Evolutionary conservation across 2,113 vertebrate genomes (phyloP).

Genomic region (Hypanus sabinus): DNA sequence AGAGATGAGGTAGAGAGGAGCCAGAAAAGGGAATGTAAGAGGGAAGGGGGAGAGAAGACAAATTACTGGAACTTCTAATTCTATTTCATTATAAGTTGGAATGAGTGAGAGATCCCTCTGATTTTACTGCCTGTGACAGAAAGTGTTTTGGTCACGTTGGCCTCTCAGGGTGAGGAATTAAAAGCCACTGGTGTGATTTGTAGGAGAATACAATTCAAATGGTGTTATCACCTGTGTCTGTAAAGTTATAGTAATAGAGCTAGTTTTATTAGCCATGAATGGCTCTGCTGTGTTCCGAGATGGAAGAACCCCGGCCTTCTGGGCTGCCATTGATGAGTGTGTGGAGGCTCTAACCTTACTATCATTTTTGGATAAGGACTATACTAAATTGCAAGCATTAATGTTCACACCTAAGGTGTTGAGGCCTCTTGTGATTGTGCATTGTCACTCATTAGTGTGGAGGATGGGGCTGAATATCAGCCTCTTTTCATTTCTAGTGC

Average conservation of each 20-base stretch:
- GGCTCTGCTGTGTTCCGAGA: too few relatives aligned
- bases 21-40: too few relatives aligned
- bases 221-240: background rate
- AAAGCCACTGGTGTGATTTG: background rate
- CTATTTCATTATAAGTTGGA: background rate
- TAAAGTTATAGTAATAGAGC: background rate
- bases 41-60: too few relatives aligned
- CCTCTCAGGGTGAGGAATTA: background rate
- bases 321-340: background rate
- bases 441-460: background rate
- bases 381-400: background rate
- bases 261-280: background rate
- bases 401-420: background rate
- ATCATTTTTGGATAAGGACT: background rate
- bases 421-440: background rate
- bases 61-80: background rate
- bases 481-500: background rate
- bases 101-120: too few relatives aligned
- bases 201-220: background rate
- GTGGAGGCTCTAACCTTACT: background rate
- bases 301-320: background rate
- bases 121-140: background rate
- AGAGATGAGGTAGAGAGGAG: too few relatives aligned
- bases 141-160: background rate
- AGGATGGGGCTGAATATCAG: background rate